These are phyloP conservation scores for Willisornis vidua DNA, from an alignment of 2,113 vertebrate species.

Conservation along the genomic window DNA sequence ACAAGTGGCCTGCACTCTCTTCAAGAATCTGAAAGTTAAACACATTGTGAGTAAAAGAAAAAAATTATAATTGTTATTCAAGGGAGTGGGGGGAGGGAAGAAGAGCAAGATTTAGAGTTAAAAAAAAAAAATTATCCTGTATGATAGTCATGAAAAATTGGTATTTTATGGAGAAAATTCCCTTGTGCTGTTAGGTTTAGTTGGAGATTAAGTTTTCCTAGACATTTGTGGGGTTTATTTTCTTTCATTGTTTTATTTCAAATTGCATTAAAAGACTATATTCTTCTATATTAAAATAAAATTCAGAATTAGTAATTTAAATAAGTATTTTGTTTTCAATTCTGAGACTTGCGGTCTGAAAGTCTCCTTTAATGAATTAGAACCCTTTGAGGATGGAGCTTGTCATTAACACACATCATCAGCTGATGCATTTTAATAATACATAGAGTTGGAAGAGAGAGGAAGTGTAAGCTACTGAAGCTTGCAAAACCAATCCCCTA, in stretches of 20 bases:
- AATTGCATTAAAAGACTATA: neutral
- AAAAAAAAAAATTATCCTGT: too few relatives aligned
- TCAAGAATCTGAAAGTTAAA: neutral
- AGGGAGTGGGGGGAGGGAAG: fast-evolving
- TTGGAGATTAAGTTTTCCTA: neutral
- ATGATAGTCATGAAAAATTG: neutral
- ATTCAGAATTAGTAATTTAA: neutral
- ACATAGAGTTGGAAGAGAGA: conserved; percentile 49
- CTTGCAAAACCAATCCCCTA: conserved; percentile 61
- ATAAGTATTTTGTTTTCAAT: conserved; percentile 47
- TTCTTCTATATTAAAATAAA: neutral
- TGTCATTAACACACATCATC: conserved; percentile 66
- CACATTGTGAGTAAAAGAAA: neutral
- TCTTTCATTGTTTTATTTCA: neutral
- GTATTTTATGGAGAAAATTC: neutral
- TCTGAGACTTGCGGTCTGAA: conserved; percentile 13
- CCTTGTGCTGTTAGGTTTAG: neutral
- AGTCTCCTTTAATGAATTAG: conserved; percentile 42
- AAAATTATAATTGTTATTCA: neutral
- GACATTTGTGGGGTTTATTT: neutral
- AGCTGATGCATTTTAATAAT: conserved; percentile 70
- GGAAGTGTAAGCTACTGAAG: conserved; percentile 62
- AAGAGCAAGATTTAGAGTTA: neutral
- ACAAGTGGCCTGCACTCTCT: neutral
- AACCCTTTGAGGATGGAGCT: conserved; percentile 57